These are phyloP conservation scores for Polylopha cassiicola DNA, from an alignment of 2,888 invertebrate genomes.

Conservation along the genomic window DNA sequence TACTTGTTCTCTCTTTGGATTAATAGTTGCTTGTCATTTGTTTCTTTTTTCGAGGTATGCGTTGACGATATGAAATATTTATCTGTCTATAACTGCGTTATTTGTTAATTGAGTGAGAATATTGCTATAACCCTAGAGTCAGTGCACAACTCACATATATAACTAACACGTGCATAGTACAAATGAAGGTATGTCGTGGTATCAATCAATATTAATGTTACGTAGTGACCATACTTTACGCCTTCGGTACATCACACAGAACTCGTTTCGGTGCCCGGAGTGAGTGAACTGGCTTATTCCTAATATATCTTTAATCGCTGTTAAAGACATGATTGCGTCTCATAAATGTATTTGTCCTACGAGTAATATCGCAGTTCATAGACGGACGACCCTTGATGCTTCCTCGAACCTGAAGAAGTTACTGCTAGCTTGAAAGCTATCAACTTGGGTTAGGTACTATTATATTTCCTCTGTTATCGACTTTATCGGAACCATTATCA, in stretches of 20 bases:
- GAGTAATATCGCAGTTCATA: background rate
- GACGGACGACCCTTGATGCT: background rate
- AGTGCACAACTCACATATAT: constrained; percentile 38
- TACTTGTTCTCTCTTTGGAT: too few species aligned
- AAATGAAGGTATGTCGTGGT: constrained; percentile 45
- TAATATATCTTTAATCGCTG: constrained; percentile 11
- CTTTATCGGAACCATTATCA: background rate
- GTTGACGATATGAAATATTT: too few species aligned
- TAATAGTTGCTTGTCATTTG: too few species aligned
- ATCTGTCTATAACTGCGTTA: too few species aligned
- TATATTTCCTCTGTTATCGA: background rate
- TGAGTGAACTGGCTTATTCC: constrained; percentile 21
- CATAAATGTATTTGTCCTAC: too few species aligned
- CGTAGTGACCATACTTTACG: constrained; percentile 38
- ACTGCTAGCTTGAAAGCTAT: too few species aligned
- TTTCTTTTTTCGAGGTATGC: too few species aligned
- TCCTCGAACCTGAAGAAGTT: too few species aligned
- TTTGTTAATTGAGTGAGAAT: too few species aligned
- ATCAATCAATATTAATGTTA: constrained; percentile 52
- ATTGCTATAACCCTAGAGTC: constrained; percentile 14
- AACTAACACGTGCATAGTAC: constrained; percentile 37
- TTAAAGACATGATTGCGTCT: constrained; percentile 4
- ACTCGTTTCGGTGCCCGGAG: constrained; percentile 22
- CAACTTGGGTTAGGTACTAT: background rate
- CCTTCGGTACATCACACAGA: constrained; percentile 33